Percentiles rank a stretch among this genome's conserved stretches.
Conservation (phyloP, 2,797 vertebrate species). For the Apogon hyalosoma region DNA sequence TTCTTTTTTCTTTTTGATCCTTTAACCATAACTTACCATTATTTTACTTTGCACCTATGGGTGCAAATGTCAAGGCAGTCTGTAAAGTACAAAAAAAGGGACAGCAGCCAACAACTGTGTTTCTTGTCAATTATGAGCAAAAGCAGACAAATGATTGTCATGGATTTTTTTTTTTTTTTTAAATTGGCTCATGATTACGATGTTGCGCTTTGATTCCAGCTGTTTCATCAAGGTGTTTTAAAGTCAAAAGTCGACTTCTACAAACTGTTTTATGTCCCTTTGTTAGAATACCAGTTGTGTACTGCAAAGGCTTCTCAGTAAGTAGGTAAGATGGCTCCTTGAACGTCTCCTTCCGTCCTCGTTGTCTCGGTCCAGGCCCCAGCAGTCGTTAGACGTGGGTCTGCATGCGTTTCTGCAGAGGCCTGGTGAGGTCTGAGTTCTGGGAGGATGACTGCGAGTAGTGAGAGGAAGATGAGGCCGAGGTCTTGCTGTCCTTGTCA, state of each 20-base stretch:
- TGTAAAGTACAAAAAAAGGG: slow-evolving; percentile 12
- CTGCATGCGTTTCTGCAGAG: slow-evolving; percentile 99
- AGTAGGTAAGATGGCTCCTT: slow-evolving; percentile 19
- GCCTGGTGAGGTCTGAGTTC: slow-evolving; percentile 96
- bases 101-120: slow-evolving; percentile 10
- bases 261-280: slow-evolving; percentile 9
- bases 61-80: slow-evolving; percentile 20
- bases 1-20: slow-evolving; percentile 20
- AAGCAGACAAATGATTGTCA: slow-evolving; percentile 42
- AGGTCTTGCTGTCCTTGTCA: slow-evolving; percentile 99
- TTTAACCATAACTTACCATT: slow-evolving; percentile 8
- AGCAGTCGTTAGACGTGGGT: slow-evolving; percentile 87
- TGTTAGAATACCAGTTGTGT: neutral
- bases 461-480: slow-evolving; percentile 95
- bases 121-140: slow-evolving; percentile 2
- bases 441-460: slow-evolving; percentile 98
- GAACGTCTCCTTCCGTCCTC: slow-evolving; percentile 1
- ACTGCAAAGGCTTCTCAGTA: neutral
- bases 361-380: neutral
- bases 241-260: slow-evolving; percentile 14
- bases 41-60: slow-evolving; percentile 6
- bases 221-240: neutral
- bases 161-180: slow-evolving; percentile 4
- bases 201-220: slow-evolving; percentile 9
- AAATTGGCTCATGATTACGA: slow-evolving; percentile 12